Base-by-base conservation (phyloP, 2,113 vertebrate species). In the Acanthochromis polyacanthus region DNA sequence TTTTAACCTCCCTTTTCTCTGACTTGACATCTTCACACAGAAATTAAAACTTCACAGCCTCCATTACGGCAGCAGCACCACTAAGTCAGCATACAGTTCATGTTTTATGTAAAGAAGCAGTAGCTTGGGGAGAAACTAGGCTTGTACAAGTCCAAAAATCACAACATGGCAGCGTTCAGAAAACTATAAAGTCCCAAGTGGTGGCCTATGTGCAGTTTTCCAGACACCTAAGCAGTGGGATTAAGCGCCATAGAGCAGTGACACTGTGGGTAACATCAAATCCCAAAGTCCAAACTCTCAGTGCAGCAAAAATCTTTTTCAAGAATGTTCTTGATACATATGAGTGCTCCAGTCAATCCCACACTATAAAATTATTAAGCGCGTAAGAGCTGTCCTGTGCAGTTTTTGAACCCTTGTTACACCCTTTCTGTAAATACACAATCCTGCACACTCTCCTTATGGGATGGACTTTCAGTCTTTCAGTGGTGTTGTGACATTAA, bases 1-100 rank as follows among this genome's bases (percentile, higher is more conserved):
- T 81, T 86, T 81, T 84, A 88, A 90, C 84, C 83, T 89, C 48
- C 15, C 46, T 50, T 56, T 71, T 56, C 56, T 86, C 58, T 73
- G 57, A 85, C 73, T 79, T 52, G 46, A 81, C 76, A 71, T 83
- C 82, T 85, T 80, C 30, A 63, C 48, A 25, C 56, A 57, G 55
- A 74, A 88, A 85, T 80, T 58, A 36, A 83, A 69, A 65, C 72
- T 61, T 71, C 52, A 0, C 12, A 46, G 62, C 70, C 59, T 72
- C 59, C 22, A 55, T 74, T 53, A 36, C 23, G 30, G 65, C 60
- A n/a, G 57, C 52, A 25, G 10, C 61, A 64, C 55, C 46, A 57
- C 61, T 66, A 60, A 16, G 15, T 7, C 17, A 4, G 25, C 32
- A 63, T 36, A 25, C 0, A 48, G 14, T 56, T 28, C 66, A 72